Evolutionary conservation across 2,888 invertebrate genomes (phyloP).

Genomic region (Acanthosoma haemorrhoidale): DNA sequence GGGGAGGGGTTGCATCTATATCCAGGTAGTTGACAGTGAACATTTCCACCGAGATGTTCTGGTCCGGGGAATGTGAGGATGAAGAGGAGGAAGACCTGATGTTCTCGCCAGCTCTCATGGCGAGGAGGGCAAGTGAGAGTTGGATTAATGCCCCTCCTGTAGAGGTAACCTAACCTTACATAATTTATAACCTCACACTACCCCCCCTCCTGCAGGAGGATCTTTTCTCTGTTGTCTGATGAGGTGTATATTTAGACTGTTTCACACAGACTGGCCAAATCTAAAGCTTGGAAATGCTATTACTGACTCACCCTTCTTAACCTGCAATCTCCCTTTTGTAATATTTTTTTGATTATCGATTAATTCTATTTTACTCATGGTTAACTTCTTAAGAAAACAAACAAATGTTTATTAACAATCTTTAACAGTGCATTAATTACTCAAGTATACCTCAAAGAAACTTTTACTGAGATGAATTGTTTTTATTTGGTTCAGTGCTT

Average conservation of each 20-base stretch:
- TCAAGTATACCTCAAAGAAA: no score
- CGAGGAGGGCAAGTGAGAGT: constrained; percentile 79
- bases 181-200: constrained; percentile 2
- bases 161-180: constrained; percentile 57
- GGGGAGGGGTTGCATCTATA: constrained; percentile 22
- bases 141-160: constrained; percentile 85
- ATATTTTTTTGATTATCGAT: no score
- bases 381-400: no score
- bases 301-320: not conserved
- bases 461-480: no score
- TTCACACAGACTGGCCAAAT: not conserved
- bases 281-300: not conserved
- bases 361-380: no score
- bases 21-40: constrained; percentile 28
- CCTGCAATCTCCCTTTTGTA: no score
- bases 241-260: constrained; percentile 8
- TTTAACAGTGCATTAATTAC: no score
- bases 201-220: constrained; percentile 10
- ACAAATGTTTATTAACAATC: no score
- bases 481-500: no score
- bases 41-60: constrained; percentile 45
- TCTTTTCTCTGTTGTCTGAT: not conserved
- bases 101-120: constrained; percentile 82
- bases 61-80: constrained; percentile 72
- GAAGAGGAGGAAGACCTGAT: constrained; percentile 80